phyloP scores from a whole-genome alignment of 2,113 vertebrate genomes.

The Collichthys lucidus region DNA sequence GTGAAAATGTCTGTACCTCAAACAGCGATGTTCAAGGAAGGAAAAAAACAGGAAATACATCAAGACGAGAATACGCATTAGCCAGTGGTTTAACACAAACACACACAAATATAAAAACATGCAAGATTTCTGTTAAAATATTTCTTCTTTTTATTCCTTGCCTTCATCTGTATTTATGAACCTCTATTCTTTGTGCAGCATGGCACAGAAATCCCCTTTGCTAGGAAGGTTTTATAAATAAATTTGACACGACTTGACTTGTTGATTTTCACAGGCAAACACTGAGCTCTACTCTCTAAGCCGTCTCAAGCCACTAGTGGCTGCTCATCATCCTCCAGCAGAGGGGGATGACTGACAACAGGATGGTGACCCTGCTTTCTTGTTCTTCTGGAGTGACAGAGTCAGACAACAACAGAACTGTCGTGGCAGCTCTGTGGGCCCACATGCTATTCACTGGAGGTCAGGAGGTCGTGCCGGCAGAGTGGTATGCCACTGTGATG shows the following conservation, averaged over 20 bases:
- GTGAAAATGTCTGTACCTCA: constrained; percentile 35
- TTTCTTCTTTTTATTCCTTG: constrained; percentile 26
- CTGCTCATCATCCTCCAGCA: constrained; percentile 53
- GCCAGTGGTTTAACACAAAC: not conserved
- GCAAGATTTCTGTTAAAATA: not conserved
- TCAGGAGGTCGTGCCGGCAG: constrained; percentile 46
- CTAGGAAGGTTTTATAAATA: constrained; percentile 23
- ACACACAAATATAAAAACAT: not conserved
- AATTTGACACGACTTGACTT: constrained; percentile 40
- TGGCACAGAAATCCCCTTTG: constrained; percentile 1
- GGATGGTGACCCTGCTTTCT: constrained; percentile 58
- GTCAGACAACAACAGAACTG: constrained; percentile 58
- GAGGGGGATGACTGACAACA: constrained; percentile 64
- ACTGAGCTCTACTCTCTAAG: constrained; percentile 43
- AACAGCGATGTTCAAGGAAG: not conserved
- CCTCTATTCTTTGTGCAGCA: constrained; percentile 8
- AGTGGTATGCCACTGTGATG: constrained; percentile 54
- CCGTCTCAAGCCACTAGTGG: constrained; percentile 36
- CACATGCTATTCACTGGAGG: constrained; percentile 50
- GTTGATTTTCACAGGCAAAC: constrained; percentile 40
- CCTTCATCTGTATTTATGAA: constrained; percentile 41
- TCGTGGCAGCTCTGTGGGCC: constrained; percentile 54
- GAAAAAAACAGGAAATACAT: constrained; percentile 6
- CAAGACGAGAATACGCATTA: not conserved
- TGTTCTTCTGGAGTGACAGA: constrained; percentile 62